Base-by-base conservation (phyloP, 1,140 invertebrate species). In the Phortica variegata region DNA sequence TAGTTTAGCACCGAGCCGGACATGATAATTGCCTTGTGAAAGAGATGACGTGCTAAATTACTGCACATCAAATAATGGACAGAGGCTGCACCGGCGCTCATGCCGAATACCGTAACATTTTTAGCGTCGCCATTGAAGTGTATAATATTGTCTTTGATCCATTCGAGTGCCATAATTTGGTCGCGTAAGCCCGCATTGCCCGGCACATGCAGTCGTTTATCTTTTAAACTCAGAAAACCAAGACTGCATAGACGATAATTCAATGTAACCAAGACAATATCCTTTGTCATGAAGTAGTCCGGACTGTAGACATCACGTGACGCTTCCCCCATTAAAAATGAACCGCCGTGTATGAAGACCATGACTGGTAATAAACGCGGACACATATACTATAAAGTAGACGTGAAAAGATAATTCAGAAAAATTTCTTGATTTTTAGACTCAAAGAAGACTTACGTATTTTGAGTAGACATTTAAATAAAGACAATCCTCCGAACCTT, bases 321-420 rank as follows among this genome's bases (percentile, higher is more conserved):
- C 2, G 54, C 80, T 2, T 79, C 80, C 0, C 83, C 83, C 8
- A 61, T 51, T 3, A 73, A 58, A 59, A 87, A 86, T 19, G 71
- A 81, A 3, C 88, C 88, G 2, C 87, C 87, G 63, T 89, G 83
- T 18, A 90, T 80, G 71, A 78, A 89, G 0, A 89, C 79, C 61
- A 90, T 79, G 0, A 90, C 86, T 0, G 87, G 83, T 21, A 74
- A 61, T 0, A 68, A 63, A 63, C 66, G 15, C 12, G 6, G 6
- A 18, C 5, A n/a, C 20, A 17, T 0, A 47, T 13, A 10, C 13
- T n/a, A 32, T 12, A n/a, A 37, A 17, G 12, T 38, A 3, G 19
- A 26, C 26, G n/a, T n/a, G n/a, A n/a, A n/a, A n/a, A n/a, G n/a
- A n/a, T n/a, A n/a, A n/a, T n/a, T n/a, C n/a, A n/a, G n/a, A n/a